Base-by-base conservation (phyloP, 2,797 vertebrate species). In the Malurus splendens region DNA sequence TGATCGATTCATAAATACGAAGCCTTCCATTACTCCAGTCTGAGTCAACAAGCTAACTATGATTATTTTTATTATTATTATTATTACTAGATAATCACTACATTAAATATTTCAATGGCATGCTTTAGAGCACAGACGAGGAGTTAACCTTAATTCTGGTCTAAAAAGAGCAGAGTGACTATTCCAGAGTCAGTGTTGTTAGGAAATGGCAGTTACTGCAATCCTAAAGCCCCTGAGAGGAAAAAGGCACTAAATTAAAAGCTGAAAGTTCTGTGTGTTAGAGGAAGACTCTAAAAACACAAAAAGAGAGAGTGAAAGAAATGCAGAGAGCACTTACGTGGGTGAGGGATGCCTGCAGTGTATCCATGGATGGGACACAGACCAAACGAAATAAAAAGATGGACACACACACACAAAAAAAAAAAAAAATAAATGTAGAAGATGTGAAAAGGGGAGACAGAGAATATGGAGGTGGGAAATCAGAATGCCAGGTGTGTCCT, bases 321-420 rank as follows among this genome's bases (percentile, higher is more conserved):
- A 96, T 84, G 92, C 90, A 96, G 96, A 95, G 90, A 97, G 96
- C 97, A 98, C 98, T 98, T 98, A 98, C 98, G 98, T 98, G 98
- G 97, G 93, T 97, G 97, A 97, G 98, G 97, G 98, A 96, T 97
- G 95, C 94, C 98, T 98, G 98, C 97, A 89, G 90, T 95, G 97
- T 95, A 97, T 98, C 98, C 97, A 97, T 94, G 98, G 98, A 97
- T 98, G 93, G 98, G 95, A 98, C 98, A 98, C 95, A 97, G 97
- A 98, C 97, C 97, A 93, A 91, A 96, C 96, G 95, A 96, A 98
- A 97, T 67, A 55, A 67, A 73, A 48, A 38, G 95, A 96, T 94
- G 96, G 91, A 96, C 82, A 62, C 95, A 96, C 96, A 97, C 95
- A 96, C 96, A 60, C 8, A 67, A 96, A 96, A 96, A 36, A 36